Conservation (phyloP, 2,888 invertebrate species). For the Macaria notata region DNA sequence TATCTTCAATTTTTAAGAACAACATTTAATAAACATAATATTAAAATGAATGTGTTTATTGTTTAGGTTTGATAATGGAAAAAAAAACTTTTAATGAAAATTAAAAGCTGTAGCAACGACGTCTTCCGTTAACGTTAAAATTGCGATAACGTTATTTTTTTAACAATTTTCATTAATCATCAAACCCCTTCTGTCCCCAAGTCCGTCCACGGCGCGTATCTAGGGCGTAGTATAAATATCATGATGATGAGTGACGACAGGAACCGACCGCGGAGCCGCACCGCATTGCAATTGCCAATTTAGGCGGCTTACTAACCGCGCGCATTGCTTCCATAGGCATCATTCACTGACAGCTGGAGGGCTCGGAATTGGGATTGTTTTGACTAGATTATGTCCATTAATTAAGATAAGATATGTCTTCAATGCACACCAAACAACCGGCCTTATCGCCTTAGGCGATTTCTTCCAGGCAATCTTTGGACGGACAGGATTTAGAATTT, state of each 20-base stretch:
- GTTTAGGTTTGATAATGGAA: no score
- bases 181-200: neutral
- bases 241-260: conserved; percentile 70
- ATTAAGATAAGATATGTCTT: neutral
- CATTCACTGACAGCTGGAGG: neutral
- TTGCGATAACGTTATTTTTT: neutral
- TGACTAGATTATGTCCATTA: neutral
- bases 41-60: no score
- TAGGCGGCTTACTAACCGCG: conserved; percentile 32
- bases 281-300: conserved; percentile 52
- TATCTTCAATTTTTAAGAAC: no score
- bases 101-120: no score
- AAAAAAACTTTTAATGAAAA: no score
- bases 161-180: neutral
- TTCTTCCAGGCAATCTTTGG: no score
- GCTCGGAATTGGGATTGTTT: neutral
- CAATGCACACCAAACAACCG: neutral
- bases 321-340: neutral
- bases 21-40: no score
- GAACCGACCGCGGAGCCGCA: conserved; percentile 47
- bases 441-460: no score
- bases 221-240: conserved; percentile 70
- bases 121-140: no score
- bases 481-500: no score
- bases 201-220: conserved; percentile 38